Evolutionary conservation across 2,888 invertebrate species (phyloP).

Genomic region (Macaria notata): DNA sequence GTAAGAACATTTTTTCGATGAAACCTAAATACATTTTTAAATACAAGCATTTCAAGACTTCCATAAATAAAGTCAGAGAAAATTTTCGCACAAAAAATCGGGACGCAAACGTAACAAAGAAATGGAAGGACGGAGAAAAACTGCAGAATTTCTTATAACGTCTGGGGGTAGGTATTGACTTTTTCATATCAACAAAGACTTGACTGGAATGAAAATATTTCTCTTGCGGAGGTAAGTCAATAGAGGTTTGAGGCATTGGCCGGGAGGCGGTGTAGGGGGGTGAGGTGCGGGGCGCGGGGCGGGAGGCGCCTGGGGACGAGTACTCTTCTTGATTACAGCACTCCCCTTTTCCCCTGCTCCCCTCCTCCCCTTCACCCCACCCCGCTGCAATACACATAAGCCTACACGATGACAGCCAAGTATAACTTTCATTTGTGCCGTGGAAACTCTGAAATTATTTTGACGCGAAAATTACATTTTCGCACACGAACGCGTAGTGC

Average conservation of each 20-base stretch:
- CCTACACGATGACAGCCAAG: conserved; percentile 61
- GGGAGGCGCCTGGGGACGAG: conserved; percentile 72
- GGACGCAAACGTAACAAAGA: conserved; percentile 13
- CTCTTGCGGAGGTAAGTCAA: conserved; percentile 73
- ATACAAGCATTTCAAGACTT: no score
- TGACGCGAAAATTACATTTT: conserved; percentile 6
- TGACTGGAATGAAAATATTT: conserved; percentile 63
- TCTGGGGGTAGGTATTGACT: conserved; percentile 53
- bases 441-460: conserved; percentile 38
- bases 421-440: conserved; percentile 50
- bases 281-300: conserved; percentile 22
- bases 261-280: conserved; percentile 54
- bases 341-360: conserved; percentile 53
- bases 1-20: no score
- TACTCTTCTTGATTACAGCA: conserved; percentile 83
- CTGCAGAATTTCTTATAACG: conserved; percentile 30
- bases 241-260: conserved; percentile 79
- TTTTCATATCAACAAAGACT: conserved; percentile 66
- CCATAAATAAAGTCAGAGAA: not conserved
- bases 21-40: no score
- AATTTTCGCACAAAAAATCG: conserved; percentile 12
- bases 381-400: conserved; percentile 63
- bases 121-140: conserved; percentile 22
- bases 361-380: conserved; percentile 45
- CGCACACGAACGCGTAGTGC: not conserved